These are phyloP conservation scores for Schizotus pectinicornis DNA, from an alignment of 2,888 invertebrate species.

Conservation along the genomic window DNA sequence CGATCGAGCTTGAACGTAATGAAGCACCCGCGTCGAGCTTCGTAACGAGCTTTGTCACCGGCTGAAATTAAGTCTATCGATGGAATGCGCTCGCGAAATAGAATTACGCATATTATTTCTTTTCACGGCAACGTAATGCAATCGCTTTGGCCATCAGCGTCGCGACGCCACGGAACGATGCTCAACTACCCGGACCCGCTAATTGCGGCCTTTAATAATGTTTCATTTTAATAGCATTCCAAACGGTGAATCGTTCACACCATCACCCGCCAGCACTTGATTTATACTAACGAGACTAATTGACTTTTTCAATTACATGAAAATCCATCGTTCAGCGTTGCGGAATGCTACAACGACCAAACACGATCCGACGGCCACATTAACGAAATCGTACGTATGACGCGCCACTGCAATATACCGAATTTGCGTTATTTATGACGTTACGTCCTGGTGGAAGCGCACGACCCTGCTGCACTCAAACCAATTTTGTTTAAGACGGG, in stretches of 20 bases:
- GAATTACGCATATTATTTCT: slow-evolving; percentile 18
- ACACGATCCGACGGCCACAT: no score
- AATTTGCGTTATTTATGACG: no score
- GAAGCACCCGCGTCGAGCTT: slow-evolving; percentile 10
- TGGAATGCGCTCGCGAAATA: slow-evolving; percentile 2
- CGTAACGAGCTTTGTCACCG: slow-evolving; percentile 22
- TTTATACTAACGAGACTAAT: slow-evolving; percentile 28
- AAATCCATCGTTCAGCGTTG: no score
- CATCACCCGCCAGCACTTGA: slow-evolving; percentile 19
- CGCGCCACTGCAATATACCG: no score
- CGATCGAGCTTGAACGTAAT: slow-evolving; percentile 16
- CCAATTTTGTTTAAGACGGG: no score
- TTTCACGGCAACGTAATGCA: slow-evolving; percentile 13
- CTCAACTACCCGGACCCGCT: slow-evolving; percentile 5
- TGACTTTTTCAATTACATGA: slow-evolving; percentile 25
- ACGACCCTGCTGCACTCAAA: no score
- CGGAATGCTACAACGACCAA: no score
- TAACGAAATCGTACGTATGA: no score
- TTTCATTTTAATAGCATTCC: slow-evolving; percentile 23
- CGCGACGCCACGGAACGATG: slow-evolving; percentile 5
- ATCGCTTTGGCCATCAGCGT: slow-evolving; percentile 3
- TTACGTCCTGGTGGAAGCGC: no score
- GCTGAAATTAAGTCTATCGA: slow-evolving; percentile 14
- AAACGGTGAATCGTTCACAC: slow-evolving; percentile 22
- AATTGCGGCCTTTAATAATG: slow-evolving; percentile 19